phyloP scores from a whole-genome alignment of 2,888 invertebrate genomes.

The Sminthurinus aureus region DNA sequence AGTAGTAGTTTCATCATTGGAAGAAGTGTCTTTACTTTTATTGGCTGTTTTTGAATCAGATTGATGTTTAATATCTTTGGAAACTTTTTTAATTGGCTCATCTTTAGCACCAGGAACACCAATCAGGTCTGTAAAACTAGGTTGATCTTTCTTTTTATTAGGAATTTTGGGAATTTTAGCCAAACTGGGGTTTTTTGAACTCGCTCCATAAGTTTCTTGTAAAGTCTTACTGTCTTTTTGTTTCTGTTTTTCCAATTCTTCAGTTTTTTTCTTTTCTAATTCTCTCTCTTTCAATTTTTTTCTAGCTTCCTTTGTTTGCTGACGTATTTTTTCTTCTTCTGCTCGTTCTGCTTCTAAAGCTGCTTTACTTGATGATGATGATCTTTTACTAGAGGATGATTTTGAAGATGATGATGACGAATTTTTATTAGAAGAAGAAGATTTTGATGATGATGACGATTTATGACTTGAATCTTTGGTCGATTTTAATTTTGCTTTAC shows the following conservation, averaged over 20 bases:
- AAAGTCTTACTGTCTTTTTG: conserved; percentile 76
- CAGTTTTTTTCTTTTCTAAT: conserved; percentile 60
- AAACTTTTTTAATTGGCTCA: conserved; percentile 39
- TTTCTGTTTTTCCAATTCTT: conserved; percentile 60
- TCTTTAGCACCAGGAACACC: conserved; percentile 53
- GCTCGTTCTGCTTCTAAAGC: conserved; percentile 59
- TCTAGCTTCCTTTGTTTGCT: conserved; percentile 60
- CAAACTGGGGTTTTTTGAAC: conserved; percentile 38
- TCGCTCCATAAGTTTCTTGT: conserved; percentile 62
- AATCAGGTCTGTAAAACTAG: conserved; percentile 56
- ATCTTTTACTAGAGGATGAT: conserved; percentile 9
- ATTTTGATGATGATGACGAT: not conserved
- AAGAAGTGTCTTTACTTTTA: conserved; percentile 8
- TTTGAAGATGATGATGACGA: conserved; percentile 1
- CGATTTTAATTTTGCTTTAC: not conserved
- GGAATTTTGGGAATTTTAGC: conserved; percentile 58
- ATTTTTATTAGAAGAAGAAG: not conserved
- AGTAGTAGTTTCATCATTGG: conserved; percentile 13
- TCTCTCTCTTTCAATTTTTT: conserved; percentile 63
- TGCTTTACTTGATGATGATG: conserved; percentile 44
- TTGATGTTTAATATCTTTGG: conserved; percentile 25
- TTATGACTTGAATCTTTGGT: not conserved
- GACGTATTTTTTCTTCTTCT: conserved; percentile 59
- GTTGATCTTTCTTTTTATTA: conserved; percentile 25
- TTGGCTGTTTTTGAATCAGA: not conserved